phyloP scores from a whole-genome alignment of 1,140 invertebrate genomes.

The Melipona quadrifasciata region DNA sequence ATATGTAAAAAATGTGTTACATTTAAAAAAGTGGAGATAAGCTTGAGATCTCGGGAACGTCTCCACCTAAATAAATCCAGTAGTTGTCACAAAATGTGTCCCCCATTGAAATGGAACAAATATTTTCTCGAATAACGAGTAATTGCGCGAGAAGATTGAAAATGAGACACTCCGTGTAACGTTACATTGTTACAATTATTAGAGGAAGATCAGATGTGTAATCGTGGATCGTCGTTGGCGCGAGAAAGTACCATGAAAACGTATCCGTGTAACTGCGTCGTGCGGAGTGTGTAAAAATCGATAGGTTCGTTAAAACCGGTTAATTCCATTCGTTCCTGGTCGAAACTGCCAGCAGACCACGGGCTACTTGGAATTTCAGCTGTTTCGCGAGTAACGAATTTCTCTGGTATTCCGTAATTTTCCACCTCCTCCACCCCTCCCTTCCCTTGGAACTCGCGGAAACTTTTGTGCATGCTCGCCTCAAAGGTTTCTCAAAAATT shows the following conservation, averaged over 20 bases:
- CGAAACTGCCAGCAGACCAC: background rate
- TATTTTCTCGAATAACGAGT: no score
- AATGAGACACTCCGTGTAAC: no score
- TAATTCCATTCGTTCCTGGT: background rate
- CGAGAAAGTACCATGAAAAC: background rate
- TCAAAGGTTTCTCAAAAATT: constrained; percentile 28
- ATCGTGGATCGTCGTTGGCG: background rate
- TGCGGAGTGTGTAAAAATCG: background rate
- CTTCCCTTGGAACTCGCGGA: background rate
- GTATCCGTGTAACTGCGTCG: no score
- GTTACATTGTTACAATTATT: no score
- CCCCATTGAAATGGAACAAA: no score
- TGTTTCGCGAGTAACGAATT: constrained; percentile 17
- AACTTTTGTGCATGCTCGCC: background rate
- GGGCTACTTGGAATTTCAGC: constrained; percentile 10
- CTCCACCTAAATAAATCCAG: no score
- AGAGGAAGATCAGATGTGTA: background rate
- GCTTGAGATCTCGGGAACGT: no score
- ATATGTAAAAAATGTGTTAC: no score
- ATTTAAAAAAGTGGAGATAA: no score
- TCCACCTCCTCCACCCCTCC: background rate
- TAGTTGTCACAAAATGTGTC: no score
- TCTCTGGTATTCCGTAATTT: constrained; percentile 25
- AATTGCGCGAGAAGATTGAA: no score
- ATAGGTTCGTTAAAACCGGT: background rate